Evolutionary conservation across 2,797 vertebrate genomes (phyloP).

Genomic region (Premnoplex brunnescens): DNA sequence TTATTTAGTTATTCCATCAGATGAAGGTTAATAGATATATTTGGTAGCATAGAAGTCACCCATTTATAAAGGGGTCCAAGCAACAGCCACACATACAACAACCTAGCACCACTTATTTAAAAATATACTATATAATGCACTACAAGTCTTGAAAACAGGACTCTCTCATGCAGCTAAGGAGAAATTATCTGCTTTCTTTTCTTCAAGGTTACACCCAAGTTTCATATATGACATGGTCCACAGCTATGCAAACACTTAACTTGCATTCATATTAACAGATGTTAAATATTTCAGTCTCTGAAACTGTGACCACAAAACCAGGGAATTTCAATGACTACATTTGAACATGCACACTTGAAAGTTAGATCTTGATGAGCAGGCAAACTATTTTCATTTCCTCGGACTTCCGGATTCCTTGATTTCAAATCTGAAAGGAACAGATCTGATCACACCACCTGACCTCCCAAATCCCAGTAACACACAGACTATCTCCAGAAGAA

Average conservation of each 20-base stretch:
- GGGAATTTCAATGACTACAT: not conserved
- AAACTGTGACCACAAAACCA: not conserved
- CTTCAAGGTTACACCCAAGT: not conserved
- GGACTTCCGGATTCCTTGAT: not conserved
- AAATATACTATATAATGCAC: not conserved
- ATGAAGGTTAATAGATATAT: not conserved
- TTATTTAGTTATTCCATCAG: not conserved
- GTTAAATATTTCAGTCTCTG: not conserved
- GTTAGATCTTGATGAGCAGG: not conserved
- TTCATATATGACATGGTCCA: not conserved
- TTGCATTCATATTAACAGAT: not conserved
- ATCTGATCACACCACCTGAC: not conserved
- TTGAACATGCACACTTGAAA: not conserved
- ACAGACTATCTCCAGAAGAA: not conserved
- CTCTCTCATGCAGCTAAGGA: not conserved
- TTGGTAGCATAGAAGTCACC: not conserved
- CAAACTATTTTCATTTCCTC: not conserved
- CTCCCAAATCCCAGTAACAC: not conserved
- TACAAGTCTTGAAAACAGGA: not conserved
- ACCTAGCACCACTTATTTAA: not conserved
- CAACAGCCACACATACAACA: not conserved
- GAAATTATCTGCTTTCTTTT: not conserved
- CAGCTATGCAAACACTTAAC: not conserved
- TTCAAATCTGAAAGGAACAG: not conserved
- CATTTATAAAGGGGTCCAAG: not conserved